Evolutionary conservation across 2,888 invertebrate species (phyloP), one percentile per base, ranked within the genome.

Genomic region (Trissolcus japonicus): DNA sequence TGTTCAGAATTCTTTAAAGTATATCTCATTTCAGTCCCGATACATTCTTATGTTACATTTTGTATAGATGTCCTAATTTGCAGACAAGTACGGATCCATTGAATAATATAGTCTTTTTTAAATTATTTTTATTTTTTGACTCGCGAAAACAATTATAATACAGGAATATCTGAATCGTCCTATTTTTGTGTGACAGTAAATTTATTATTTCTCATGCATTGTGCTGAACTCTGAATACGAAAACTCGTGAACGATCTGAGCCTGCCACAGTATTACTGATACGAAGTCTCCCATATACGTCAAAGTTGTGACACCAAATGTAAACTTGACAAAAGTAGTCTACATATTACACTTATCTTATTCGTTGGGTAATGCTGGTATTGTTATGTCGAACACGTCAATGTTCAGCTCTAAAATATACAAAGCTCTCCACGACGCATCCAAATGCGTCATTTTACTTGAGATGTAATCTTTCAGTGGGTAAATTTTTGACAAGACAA

Each of bases 271-370:
- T 68, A 77, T 59, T 68, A 51, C 65, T 55, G 67, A 77, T 67
- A 67, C 72, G 56, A 51, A 77, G 54, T 62, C 50, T 41, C 19
- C 19, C 19, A 19, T 40, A 57, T 48, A 54, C 54, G 71, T 35
- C 29, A 57, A 76, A 76, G 62, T 76, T 71, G 76, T 72, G 66
- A 72, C 76, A 59, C 63, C 66, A 59, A 76, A 63, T 72, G 72
- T 67, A 76, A 76, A 76, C 63, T 67, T 29, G 54, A 61, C 54
- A 60, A 76, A 68, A 72, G 67, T 66, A 57, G 60, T 66, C 65
- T 66, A 55, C 66, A 61, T 65, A 66, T 55, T 60, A 55, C 43
- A 69, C 48, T 69, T 66, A 71, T 76, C 71, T 53, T 59, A 71
- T 71, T 76, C 71, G 67, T 67, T 76, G 61, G 71, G 62, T 63